Evolutionary conservation across 2,888 invertebrate species (phyloP), one percentile per base, ranked within the genome.

Genomic region (Papilio protenor): DNA sequence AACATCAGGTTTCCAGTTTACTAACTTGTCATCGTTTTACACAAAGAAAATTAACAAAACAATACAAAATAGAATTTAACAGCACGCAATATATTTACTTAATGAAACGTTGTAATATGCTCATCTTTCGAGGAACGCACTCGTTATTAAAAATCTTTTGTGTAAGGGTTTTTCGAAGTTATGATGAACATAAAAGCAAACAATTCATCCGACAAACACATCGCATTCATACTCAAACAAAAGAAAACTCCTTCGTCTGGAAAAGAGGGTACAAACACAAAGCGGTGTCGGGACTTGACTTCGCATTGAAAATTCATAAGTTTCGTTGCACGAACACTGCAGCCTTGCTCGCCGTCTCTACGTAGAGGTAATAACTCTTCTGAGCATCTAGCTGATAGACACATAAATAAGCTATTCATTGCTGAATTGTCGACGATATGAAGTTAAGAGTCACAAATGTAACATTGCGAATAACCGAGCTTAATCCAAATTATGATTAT

Each of bases 181-280:
- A 72, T 75, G 64, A 75, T 75, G 64, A 75, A 72, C 64, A 75
- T 74, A 59, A 72, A 75, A 75, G 72, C 75, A 78, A 75, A 78
- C 78, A 78, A 78, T 78, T 72, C 78, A 66, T 71, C 78, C 47
- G 45, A 75, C 78, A 78, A 78, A 78, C 71, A 78, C 75, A 78
- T 72, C 75, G 72, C 78, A 78, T 78, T 78, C 78, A 78, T 78
- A 71, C 52, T 49, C 75, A 75, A 78, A 78, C 78, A 78, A 78
- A 78, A 75, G 75, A 75, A 71, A 75, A 78, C 78, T 75, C 72
- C 78, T 75, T 78, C 78, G 78, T 78, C 78, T 78, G 75, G 75
- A 78, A 78, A 78, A 78, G 78, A 75, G 75, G 71, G 78, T 78
- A 78, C 72, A 71, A 77, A 78, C 78, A 77, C 77, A 78, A 78